These are phyloP conservation scores for Eulemur mongoz DNA, from an alignment of 2,797 vertebrate species.

Conservation along the genomic window DNA sequence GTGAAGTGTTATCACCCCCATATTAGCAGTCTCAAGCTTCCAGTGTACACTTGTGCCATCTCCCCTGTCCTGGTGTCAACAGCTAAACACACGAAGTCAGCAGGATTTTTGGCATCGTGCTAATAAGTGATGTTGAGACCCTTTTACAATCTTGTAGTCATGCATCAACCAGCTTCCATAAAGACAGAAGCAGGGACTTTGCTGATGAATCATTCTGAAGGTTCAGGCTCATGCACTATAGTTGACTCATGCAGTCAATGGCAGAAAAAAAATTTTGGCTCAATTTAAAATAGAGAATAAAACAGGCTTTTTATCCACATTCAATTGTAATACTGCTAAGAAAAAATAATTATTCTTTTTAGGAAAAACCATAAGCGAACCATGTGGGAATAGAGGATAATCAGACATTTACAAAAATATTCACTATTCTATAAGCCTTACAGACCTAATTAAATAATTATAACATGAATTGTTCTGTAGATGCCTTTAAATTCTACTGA, in stretches of 20 bases:
- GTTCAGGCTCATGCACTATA: neutral
- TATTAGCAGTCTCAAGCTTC: slow-evolving; percentile 51
- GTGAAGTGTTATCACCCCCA: neutral
- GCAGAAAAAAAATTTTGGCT: neutral
- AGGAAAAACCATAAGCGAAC: neutral
- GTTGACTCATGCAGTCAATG: neutral
- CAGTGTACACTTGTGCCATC: slow-evolving; percentile 24
- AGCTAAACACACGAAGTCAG: slow-evolving; percentile 48
- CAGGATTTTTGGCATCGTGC: slow-evolving; percentile 45
- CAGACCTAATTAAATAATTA: slow-evolving; percentile 22
- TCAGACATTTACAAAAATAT: slow-evolving; percentile 13
- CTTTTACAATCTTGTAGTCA: slow-evolving; percentile 27
- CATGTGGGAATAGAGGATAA: neutral
- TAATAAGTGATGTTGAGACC: neutral
- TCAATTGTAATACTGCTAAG: neutral
- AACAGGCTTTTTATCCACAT: slow-evolving; percentile 32
- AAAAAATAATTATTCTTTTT: neutral
- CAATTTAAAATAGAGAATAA: neutral
- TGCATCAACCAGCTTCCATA: slow-evolving; percentile 50
- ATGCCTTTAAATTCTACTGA: slow-evolving; percentile 18
- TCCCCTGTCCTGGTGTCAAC: slow-evolving; percentile 2
- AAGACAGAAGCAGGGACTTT: slow-evolving; percentile 53
- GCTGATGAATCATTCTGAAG: slow-evolving; percentile 47
- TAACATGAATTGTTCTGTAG: neutral
- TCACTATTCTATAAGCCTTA: neutral